Evolutionary conservation across 2,113 vertebrate species (phyloP).

Genomic region (Mobula hypostoma): DNA sequence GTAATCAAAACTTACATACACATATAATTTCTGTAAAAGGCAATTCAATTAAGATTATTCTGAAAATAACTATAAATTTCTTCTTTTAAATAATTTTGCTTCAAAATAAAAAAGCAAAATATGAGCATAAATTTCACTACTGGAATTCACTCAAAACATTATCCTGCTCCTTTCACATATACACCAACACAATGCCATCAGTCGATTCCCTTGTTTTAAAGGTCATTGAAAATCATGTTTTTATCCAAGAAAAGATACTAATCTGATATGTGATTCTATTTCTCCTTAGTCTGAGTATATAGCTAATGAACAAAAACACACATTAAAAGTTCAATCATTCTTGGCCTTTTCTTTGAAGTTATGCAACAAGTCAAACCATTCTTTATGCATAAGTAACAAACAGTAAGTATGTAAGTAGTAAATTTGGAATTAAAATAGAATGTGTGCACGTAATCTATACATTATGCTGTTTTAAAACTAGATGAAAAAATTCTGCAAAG

Average conservation of each 20-base stretch:
- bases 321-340: background rate
- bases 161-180: background rate
- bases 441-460: constrained; percentile 45
- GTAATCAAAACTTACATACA: background rate
- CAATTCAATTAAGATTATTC: background rate
- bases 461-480: background rate
- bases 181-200: background rate
- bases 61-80: background rate
- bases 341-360: background rate
- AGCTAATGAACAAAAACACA: background rate
- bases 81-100: background rate
- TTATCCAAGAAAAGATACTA: background rate
- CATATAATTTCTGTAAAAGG: background rate
- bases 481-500: background rate
- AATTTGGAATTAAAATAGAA: constrained; percentile 48
- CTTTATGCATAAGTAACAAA: background rate
- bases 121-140: background rate
- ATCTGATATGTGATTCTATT: background rate
- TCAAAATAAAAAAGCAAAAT: background rate
- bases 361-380: background rate
- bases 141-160: background rate
- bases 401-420: background rate
- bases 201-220: background rate
- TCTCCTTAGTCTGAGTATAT: background rate
- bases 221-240: background rate